phyloP scores from a whole-genome alignment of 2,888 invertebrate species.

The Dasysyrphus albostriatus region DNA sequence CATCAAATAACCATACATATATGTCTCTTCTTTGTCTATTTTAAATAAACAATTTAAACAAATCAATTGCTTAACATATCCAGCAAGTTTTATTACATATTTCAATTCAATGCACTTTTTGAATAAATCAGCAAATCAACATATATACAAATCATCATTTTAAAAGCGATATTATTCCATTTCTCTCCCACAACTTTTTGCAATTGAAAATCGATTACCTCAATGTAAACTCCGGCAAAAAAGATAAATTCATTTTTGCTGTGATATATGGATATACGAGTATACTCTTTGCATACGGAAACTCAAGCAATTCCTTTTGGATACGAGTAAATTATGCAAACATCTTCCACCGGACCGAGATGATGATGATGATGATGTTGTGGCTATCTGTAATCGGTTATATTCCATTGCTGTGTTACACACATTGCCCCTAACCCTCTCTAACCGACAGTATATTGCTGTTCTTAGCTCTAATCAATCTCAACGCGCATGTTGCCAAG shows the following conservation, averaged over 20 bases:
- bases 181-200: slow-evolving; percentile 27
- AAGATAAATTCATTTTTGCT: slow-evolving; percentile 21
- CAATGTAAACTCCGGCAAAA: not conserved
- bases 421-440: slow-evolving; percentile 17
- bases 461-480: slow-evolving; percentile 49
- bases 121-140: slow-evolving; percentile 59
- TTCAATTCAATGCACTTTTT: slow-evolving; percentile 44
- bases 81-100: slow-evolving; percentile 13
- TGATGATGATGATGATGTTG: slow-evolving; percentile 62
- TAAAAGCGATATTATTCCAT: not conserved
- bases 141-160: not conserved
- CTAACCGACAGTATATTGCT: slow-evolving; percentile 19
- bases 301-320: slow-evolving; percentile 8
- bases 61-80: slow-evolving; percentile 43
- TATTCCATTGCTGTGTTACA: slow-evolving; percentile 51
- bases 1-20: too few species aligned
- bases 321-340: slow-evolving; percentile 67
- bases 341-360: slow-evolving; percentile 37
- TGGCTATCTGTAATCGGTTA: slow-evolving; percentile 63
- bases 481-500: slow-evolving; percentile 45
- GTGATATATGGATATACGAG: slow-evolving; percentile 56
- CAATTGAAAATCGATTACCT: slow-evolving; percentile 63
- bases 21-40: too few species aligned
- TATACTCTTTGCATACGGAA: slow-evolving; percentile 6
- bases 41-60: slow-evolving; percentile 25